Base-by-base conservation (phyloP, 2,888 invertebrate genomes). In the Phengaris arion region DNA sequence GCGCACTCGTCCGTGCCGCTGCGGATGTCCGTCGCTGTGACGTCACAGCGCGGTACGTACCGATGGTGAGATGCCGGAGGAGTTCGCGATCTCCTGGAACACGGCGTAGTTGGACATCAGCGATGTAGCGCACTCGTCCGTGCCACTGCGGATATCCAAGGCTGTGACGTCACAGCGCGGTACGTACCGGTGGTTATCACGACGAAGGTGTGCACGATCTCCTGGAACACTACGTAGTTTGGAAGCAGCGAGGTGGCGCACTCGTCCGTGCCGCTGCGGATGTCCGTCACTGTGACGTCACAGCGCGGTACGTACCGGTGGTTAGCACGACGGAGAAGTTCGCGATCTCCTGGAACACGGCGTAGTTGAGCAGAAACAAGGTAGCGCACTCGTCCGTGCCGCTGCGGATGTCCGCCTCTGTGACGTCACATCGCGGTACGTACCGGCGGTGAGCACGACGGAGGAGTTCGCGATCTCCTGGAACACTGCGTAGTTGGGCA, bases 401-500 rank as follows among this genome's bases (percentile, higher is more conserved):
- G 90, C 98, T 98, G 46, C 98, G 95, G 76, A 89, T 91, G 77
- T 94, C 94, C 22, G 15, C 10, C 8, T 9, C 10, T 64, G 35
- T 64, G 64, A 64, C 22, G 35, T 75, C 35, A 72, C 12, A n/a
- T 55, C 46, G 68, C 12, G 13, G 54, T 48, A 84, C 87, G 85
- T 85, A 97, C 98, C 97, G 84, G 97, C 97, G 15, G 97, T 97
- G 59, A 98, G 94, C 4, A 97, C 96, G 13, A 96, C 97, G 76
- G 97, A 97, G 0, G 98, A 97, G 83, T 97, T 97, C 0, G 99
- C 98, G 72, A 99, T 94, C 87, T 99, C 99, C 85, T 97, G 96
- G 88, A 98, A 99, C 35, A 99, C 96, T 80, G 97, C 96, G 89
- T 98, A 99, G 93, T 99, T 99, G 3, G 99, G 99, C 84, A 99